phyloP scores from a whole-genome alignment of 2,888 invertebrate genomes.

The Lacanobia wlatinum region DNA sequence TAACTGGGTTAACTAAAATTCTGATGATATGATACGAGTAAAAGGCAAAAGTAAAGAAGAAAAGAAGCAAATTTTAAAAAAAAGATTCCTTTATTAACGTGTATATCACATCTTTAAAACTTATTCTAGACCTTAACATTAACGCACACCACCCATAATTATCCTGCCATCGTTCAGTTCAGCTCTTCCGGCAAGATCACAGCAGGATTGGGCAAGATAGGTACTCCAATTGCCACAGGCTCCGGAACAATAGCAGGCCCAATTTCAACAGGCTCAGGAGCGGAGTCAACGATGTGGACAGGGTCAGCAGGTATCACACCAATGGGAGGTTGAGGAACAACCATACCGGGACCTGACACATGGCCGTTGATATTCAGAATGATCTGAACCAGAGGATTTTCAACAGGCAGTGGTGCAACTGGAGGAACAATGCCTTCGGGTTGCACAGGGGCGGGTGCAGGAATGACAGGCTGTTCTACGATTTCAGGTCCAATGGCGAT shows the following conservation, averaged over 20 bases:
- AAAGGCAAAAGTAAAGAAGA: not conserved
- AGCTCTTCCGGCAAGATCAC: slow-evolving; percentile 61
- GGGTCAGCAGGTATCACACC: slow-evolving; percentile 40
- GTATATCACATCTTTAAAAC: slow-evolving; percentile 6
- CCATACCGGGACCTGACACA: slow-evolving; percentile 49
- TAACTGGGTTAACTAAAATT: not conserved
- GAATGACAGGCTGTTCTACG: slow-evolving; percentile 18
- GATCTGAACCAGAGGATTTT: slow-evolving; percentile 69
- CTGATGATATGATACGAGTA: not conserved
- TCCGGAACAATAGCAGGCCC: slow-evolving; percentile 31
- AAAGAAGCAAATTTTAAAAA: not conserved
- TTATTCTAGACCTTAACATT: slow-evolving; percentile 1
- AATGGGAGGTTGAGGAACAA: slow-evolving; percentile 36
- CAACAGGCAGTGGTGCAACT: slow-evolving; percentile 21
- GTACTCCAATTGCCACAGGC: slow-evolving; percentile 39
- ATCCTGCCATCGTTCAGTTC: slow-evolving; percentile 53
- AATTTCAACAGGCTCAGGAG: slow-evolving; percentile 54
- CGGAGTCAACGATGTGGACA: slow-evolving; percentile 36
- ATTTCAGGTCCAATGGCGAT: slow-evolving; percentile 49
- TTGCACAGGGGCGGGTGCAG: slow-evolving; percentile 34
- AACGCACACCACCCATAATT: not conserved
- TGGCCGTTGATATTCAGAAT: slow-evolving; percentile 71
- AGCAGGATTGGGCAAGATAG: slow-evolving; percentile 53
- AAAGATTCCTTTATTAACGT: slow-evolving; percentile 5
- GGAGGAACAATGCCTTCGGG: slow-evolving; percentile 25